Base-by-base conservation (phyloP, 2,888 invertebrate genomes). In the Pseudococcus jackbeardsleyi region DNA sequence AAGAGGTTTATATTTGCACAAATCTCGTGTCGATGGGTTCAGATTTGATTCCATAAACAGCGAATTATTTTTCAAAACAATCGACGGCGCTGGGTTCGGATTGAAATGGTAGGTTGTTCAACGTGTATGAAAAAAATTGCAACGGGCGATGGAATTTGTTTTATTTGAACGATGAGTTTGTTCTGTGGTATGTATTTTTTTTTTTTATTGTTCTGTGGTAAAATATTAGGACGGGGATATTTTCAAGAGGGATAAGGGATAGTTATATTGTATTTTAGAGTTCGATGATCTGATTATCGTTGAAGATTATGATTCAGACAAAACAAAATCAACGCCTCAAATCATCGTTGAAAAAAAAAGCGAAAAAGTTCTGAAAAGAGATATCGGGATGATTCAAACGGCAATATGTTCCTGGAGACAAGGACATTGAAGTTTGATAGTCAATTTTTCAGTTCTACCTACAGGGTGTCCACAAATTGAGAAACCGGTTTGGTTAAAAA, bases 1-100 rank as follows among this genome's bases (percentile, higher is more conserved):
- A 72, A 72, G 72, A 33, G 72, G 33, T 26, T 72, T 72, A 17
- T 72, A 72, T 72, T 72, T 72, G 33, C 33, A 33, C 26, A 72
- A 72, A 33, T 72, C 72, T 72, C 15, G 72, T 72, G 26, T 72
- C 33, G 72, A 72, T 72, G 72, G 72, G 7, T 72, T 26, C 17
- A 72, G 72, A 72, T 72, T 72, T 72, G 33, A 72, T 33, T 72
- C 72, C 64, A 64, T 64, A 64, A 72, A 72, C 17, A 33, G 72
- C 33, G 33, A 72, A 72, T 72, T 72, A 72, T 72, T 72, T 72
- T 39, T 72, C 11, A 72, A 33, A 72, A 72, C 33, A 72, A 72
- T 72, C 72, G 17, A 11, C 42, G 42, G 42, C 42, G 42, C 42
- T 42, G 6, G 42, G 42, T 5, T 42, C 42, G 42, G n/a, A 59